These are phyloP conservation scores for Regulus satrapa DNA, from an alignment of 2,113 vertebrate genomes.

Conservation along the genomic window DNA sequence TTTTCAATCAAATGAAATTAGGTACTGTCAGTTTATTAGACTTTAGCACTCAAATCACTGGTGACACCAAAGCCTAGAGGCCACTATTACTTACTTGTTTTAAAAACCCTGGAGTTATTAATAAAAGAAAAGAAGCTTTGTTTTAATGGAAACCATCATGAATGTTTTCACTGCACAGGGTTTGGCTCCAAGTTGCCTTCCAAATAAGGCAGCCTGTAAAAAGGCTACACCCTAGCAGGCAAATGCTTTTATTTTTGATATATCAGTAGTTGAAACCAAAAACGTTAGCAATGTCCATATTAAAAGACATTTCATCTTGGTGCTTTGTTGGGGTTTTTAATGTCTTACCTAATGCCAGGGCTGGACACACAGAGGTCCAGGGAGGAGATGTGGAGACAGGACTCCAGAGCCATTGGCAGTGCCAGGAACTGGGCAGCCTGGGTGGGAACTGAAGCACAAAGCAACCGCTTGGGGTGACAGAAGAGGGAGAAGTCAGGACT, in stretches of 20 bases:
- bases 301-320: not conserved
- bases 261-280: not conserved
- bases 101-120: not conserved
- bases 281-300: not conserved
- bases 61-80: not conserved
- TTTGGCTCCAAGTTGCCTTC: not conserved
- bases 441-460: not conserved
- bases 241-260: not conserved
- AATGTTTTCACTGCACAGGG: not conserved
- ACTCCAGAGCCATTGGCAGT: not conserved
- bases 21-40: not conserved
- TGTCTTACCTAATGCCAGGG: not conserved
- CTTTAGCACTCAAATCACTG: not conserved
- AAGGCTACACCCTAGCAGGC: not conserved
- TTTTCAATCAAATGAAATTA: not conserved
- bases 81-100: not conserved
- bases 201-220: not conserved
- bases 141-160: not conserved
- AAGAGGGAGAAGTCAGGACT: not conserved
- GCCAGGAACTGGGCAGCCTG: not conserved
- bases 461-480: not conserved
- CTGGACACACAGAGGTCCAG: not conserved
- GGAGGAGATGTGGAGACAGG: not conserved
- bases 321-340: not conserved
- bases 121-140: not conserved